Evolutionary conservation across 2,797 vertebrate genomes (phyloP), one percentile per base, ranked within the genome.

Genomic region (Sebastes melanostomus): DNA sequence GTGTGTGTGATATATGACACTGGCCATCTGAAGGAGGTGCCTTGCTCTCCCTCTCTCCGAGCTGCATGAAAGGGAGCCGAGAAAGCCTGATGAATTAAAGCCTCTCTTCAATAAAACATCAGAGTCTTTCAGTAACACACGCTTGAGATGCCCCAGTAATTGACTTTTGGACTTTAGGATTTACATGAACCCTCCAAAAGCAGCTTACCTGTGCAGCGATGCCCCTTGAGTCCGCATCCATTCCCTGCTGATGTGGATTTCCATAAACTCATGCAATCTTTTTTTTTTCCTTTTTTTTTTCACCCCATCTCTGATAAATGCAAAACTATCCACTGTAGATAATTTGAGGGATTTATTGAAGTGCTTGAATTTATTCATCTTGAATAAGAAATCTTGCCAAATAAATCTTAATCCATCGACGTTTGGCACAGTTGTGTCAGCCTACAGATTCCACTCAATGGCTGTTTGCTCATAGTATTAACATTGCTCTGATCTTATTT

Each of bases 81-180:
- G 94, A 88, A 46, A 91, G 92, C 88, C 94, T 72, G 88, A 90
- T 93, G 95, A 95, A 95, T 95, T 95, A 96, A 95, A 95, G 93
- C 93, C 93, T 89, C 94, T 95, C 94, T 95, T 96, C 95, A 96
- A 96, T 96, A 96, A 96, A 95, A 95, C 95, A 96, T 96, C 95
- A 94, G 92, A 95, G 94, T 94, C 94, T 96, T 96, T 96, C 91
- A 95, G 94, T 94, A 94, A 95, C 94, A 93, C 94, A 96, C 91
- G 95, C 95, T 95, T 96, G 94, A 96, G 94, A 94, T 95, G 94
- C 92, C 94, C 91, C 93, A 94, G 94, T 96, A 96, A 96, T 96
- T 96, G 94, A 96, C 95, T 96, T 95, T 96, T 95, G 95, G 94
- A 95, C 95, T 96, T 94, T 91, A 80, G 90, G 93, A 96, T 96